Evolutionary conservation across 2,888 invertebrate species (phyloP), one percentile per base, ranked within the genome.

Genomic region (Melinaea marsaeus): DNA sequence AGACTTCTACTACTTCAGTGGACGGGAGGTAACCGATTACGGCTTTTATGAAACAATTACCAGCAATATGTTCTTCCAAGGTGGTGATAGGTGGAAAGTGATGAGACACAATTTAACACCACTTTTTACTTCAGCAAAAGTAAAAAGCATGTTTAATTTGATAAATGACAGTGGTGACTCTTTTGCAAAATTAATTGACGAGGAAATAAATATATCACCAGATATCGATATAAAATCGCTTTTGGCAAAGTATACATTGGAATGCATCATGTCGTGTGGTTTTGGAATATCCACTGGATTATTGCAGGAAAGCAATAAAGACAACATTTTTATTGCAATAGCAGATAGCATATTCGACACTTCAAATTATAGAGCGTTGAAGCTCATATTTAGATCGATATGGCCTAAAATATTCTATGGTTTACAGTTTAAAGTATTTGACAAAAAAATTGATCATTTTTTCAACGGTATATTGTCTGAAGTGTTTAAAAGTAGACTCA

Each of bases 71-170:
- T 86, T 87, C 66, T 77, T 72, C 57, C 70, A 73, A 0, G 71
- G 76, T 51, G 88, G 88, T 0, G 83, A 87, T 66, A 66, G 71
- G 2, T 88, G 88, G 87, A 85, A 81, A 59, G 78, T 84, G 0
- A 48, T 81, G 2, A 72, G 88, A 0, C 87, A 86, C 67, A 84
- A 85, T 60, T 63, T 84, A 11, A 83, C 83, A 0, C 84, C 84
- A 2, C 60, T 87, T 0, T 88, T 88, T 66, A 79, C 86, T 0
- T 79, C 84, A 0, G 72, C 80, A 0, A 88, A 86, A 69, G 84
- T 87, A 77, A 86, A 79, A 65, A 83, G 77, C 13, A 88, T 88
- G 88, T 88, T 86, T 58, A 71, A 79, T 63, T 67, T 86, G 9
- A 79, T 87, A 5, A 74, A 78, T 57, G 75, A 78, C 6, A 81